Evolutionary conservation across 2,113 vertebrate genomes (phyloP).

Genomic region (Urocitellus parryii): DNA sequence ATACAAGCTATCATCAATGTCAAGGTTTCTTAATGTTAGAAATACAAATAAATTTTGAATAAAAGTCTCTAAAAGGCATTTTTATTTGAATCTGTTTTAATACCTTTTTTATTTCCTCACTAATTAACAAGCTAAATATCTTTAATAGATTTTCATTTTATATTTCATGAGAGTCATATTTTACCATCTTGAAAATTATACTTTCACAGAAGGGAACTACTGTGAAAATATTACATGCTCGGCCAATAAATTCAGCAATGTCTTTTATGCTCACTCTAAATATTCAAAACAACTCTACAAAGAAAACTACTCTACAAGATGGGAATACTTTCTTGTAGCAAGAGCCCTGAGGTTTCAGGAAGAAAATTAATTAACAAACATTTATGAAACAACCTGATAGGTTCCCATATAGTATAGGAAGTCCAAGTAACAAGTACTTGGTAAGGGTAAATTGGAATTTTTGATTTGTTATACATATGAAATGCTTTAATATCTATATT

Average conservation of each 20-base stretch:
- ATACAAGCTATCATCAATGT: not conserved
- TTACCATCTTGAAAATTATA: conserved; percentile 30
- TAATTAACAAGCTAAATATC: conserved; percentile 51
- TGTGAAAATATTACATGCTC: not conserved
- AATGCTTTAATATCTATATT: not conserved
- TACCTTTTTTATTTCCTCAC: not conserved
- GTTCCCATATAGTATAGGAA: not conserved
- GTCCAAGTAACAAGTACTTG: not conserved
- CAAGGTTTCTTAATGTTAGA: not conserved
- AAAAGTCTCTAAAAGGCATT: conserved; percentile 8
- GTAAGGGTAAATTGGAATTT: not conserved
- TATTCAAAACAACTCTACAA: conserved; percentile 11
- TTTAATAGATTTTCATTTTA: conserved; percentile 2
- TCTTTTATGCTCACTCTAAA: not conserved
- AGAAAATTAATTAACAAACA: not conserved
- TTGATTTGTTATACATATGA: not conserved
- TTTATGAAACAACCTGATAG: not conserved
- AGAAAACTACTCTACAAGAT: not conserved
- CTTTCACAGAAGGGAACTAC: not conserved
- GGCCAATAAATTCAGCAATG: not conserved
- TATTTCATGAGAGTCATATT: not conserved
- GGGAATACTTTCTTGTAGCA: not conserved
- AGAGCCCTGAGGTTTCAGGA: not conserved
- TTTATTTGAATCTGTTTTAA: conserved; percentile 26
- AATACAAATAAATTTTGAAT: conserved; percentile 37